Evolutionary conservation across 2,797 vertebrate genomes (phyloP).

Genomic region (Peromyscus eremicus): DNA sequence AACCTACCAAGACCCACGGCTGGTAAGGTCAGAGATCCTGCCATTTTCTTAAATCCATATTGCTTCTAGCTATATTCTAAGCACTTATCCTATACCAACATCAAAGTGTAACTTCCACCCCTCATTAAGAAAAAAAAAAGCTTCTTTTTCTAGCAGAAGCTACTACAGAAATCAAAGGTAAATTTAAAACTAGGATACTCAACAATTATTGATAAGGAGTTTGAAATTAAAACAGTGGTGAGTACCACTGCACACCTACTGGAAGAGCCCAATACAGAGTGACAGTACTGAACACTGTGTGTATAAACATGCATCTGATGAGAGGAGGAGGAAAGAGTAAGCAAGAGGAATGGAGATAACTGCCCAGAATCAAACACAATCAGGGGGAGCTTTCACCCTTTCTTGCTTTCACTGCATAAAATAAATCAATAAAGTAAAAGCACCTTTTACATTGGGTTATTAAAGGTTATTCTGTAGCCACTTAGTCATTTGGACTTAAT

Average conservation of each 20-base stretch:
- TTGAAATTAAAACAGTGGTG: not conserved
- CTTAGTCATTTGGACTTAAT: slow-evolving; percentile 32
- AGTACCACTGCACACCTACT: not conserved
- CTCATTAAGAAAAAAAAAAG: not conserved
- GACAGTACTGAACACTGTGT: not conserved
- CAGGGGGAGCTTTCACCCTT: not conserved
- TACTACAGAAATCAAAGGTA: not conserved
- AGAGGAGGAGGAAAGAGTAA: not conserved
- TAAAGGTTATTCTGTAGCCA: slow-evolving; percentile 22
- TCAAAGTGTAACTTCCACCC: not conserved
- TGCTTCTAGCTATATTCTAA: not conserved
- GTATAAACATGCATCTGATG: not conserved
- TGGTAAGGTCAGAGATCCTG: not conserved
- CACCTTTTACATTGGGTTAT: not conserved
- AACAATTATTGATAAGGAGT: not conserved
- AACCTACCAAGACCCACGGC: not conserved
- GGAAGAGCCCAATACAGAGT: not conserved
- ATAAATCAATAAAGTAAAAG: slow-evolving; percentile 35
- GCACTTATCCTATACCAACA: not conserved
- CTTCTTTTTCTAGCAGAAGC: not conserved
- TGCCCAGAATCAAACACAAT: not conserved
- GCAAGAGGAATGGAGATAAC: not conserved
- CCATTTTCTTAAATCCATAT: not conserved
- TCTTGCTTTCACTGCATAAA: not conserved
- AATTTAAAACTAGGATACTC: not conserved